These are phyloP conservation scores for Megastigmus dorsalis DNA, from an alignment of 2,888 invertebrate species.

Conservation along the genomic window DNA sequence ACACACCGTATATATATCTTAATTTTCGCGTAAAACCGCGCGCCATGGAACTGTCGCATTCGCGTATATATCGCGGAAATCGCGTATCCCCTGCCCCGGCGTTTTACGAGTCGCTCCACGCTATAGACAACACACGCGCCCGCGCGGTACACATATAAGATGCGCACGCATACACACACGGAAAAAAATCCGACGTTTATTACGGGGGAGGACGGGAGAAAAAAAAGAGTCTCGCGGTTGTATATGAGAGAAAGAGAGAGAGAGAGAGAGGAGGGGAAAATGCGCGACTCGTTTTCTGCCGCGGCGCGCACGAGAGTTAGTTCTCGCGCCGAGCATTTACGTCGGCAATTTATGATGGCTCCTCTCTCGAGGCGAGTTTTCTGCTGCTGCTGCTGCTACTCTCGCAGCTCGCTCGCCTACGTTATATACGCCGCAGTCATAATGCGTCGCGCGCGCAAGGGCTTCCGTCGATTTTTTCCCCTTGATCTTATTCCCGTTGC, in stretches of 20 bases:
- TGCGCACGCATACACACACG: too few relatives aligned
- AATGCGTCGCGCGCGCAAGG: too few relatives aligned
- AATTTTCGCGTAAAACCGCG: slow-evolving; percentile 7
- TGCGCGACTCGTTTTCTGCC: slow-evolving; percentile 26
- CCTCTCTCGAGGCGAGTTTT: too few relatives aligned
- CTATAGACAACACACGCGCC: too few relatives aligned
- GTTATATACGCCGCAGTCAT: too few relatives aligned
- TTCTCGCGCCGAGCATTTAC: slow-evolving; percentile 46
- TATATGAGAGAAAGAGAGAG: background rate
- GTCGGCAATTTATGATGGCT: slow-evolving; percentile 51
- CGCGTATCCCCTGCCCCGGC: too few relatives aligned
- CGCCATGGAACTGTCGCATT: too few relatives aligned
- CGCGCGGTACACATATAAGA: too few relatives aligned
- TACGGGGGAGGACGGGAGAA: slow-evolving; percentile 13
- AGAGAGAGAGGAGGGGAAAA: background rate
- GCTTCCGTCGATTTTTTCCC: slow-evolving; percentile 23
- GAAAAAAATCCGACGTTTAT: slow-evolving; percentile 31
- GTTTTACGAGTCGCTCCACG: slow-evolving; percentile 14
- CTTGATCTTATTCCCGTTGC: slow-evolving; percentile 27
- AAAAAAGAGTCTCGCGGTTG: background rate
- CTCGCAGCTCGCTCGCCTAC: background rate
- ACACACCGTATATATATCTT: background rate
- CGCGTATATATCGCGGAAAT: too few relatives aligned
- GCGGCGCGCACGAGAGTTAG: too few relatives aligned
- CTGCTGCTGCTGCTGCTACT: slow-evolving; percentile 6